Conservation (phyloP, 2,797 vertebrate genomes). For the Lithobates pipiens region DNA sequence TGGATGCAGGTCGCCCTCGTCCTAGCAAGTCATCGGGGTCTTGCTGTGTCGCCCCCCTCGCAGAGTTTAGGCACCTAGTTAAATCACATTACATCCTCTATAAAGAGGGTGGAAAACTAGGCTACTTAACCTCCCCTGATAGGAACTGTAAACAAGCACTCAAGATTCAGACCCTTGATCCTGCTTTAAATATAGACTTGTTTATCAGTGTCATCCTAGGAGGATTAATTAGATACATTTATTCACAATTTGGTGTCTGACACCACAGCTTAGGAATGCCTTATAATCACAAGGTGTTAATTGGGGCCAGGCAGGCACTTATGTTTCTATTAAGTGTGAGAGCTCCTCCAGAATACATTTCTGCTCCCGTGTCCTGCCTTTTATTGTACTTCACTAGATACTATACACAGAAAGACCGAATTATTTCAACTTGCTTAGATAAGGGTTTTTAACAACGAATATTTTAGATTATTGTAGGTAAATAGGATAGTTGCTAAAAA, state of each 20-base stretch:
- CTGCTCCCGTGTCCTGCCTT: background rate
- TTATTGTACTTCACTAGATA: background rate
- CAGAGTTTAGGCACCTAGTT: slow-evolving; percentile 32
- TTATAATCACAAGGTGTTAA: slow-evolving; percentile 98
- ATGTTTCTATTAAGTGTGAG: slow-evolving; percentile 91
- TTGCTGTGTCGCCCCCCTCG: slow-evolving; percentile 15
- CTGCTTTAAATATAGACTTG: slow-evolving; percentile 81
- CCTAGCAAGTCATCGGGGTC: background rate
- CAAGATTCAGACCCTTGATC: slow-evolving; percentile 76
- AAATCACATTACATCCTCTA: slow-evolving; percentile 12
- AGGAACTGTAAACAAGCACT: slow-evolving; percentile 79
- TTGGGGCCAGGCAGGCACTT: slow-evolving; percentile 97
- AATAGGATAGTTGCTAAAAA: background rate
- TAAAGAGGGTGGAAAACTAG: slow-evolving; percentile 39
- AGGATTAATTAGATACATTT: slow-evolving; percentile 85
- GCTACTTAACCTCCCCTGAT: slow-evolving; percentile 72
- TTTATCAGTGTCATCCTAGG: slow-evolving; percentile 89
- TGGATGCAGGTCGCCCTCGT: background rate
- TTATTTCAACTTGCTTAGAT: too few species aligned
- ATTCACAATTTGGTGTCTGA: slow-evolving; percentile 84
- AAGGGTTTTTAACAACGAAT: too few species aligned
- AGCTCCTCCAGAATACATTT: slow-evolving; percentile 70
- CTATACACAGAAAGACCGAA: background rate
- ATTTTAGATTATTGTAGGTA: too few species aligned
- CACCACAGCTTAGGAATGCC: slow-evolving; percentile 87